Evolutionary conservation across 2,888 invertebrate genomes (phyloP), one percentile per base, ranked within the genome.

Genomic region (Diloba caeruleocephala): DNA sequence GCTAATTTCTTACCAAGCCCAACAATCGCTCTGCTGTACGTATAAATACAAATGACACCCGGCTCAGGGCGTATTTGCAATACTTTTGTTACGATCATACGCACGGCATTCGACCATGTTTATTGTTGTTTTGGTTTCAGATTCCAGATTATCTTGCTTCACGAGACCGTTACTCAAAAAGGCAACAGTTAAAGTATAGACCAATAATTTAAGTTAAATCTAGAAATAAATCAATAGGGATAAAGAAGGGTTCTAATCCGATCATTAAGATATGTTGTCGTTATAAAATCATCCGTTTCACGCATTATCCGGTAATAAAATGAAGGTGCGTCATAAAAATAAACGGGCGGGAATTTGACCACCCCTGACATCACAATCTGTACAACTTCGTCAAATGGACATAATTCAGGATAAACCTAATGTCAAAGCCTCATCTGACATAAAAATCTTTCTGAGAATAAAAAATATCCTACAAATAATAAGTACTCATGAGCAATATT

Each of bases 281-380:
- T 82, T 85, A 87, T 89, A 88, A 91, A 89, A 82, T 83, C 71
- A 81, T 79, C 76, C 84, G 81, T 85, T 89, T 89, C 87, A 89
- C 89, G 89, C 88, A 85, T 91, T 90, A 89, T 84, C 81, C 87
- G 81, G 81, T 76, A 68, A 82, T 90, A 88, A 90, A 90, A 82
- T 54, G 50, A 64, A 62, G 56, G 58, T 65, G 45, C 50, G 57
- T 80, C 79, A 74, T 88, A 87, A 89, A 88, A 74, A 68, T 80
- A 77, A 81, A 83, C 45, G 51, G 56, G 52, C 56, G 32, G 49
- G 53, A 51, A 59, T 63, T 78, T 87, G 88, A 81, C 86, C 86
- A 88, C 85, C 88, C 86, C 82, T 80, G 82, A 67, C 73, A 65
- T 54, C 58, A 63, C 37, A 59, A 58, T 50, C 54, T 15, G 31